phyloP scores from a whole-genome alignment of 2,113 vertebrate species.

The Strix uralensis region DNA sequence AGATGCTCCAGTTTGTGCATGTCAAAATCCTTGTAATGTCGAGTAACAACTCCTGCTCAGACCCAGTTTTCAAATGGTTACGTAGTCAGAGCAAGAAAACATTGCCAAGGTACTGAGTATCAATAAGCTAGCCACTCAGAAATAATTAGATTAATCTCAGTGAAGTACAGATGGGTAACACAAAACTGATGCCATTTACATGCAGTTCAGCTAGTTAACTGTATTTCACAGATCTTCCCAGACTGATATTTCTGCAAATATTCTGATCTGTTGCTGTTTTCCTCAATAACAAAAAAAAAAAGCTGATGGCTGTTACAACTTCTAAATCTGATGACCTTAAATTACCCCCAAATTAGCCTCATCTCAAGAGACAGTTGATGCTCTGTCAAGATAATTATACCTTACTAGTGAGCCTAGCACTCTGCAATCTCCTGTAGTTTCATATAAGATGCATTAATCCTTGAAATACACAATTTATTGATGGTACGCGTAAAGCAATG shows the following conservation, averaged over 20 bases:
- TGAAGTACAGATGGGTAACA: background rate
- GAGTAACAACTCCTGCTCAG: background rate
- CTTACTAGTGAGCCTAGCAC: background rate
- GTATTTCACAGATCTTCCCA: background rate
- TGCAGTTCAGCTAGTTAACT: background rate
- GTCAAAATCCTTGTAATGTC: background rate
- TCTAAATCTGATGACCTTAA: background rate
- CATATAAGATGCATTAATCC: background rate
- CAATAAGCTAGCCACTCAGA: background rate
- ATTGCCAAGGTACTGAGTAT: background rate
- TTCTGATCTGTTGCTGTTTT: background rate
- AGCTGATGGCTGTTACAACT: background rate
- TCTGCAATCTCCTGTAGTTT: background rate
- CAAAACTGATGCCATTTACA: background rate
- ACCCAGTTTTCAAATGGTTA: background rate
- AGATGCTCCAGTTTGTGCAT: background rate
- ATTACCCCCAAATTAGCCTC: background rate
- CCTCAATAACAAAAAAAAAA: background rate
- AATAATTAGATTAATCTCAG: background rate
- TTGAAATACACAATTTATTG: background rate
- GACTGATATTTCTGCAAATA: background rate
- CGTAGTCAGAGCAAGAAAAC: background rate
- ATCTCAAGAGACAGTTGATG: background rate
- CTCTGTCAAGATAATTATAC: background rate
- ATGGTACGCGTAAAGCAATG: background rate